Evolutionary conservation across 2,797 vertebrate species (phyloP).

Genomic region (Mormyrops boulengeri): DNA sequence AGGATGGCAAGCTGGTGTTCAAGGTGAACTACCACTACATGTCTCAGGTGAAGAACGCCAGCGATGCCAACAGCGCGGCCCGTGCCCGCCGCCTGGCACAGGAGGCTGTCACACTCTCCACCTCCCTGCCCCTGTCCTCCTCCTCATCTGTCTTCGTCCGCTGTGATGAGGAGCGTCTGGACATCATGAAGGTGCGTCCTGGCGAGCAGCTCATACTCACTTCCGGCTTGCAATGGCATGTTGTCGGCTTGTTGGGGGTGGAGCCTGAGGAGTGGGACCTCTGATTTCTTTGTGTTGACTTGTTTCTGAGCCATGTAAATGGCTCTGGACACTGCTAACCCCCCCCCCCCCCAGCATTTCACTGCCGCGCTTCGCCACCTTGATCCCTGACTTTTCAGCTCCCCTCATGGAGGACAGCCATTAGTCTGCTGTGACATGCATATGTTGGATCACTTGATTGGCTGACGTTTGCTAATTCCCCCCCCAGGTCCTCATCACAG

Average conservation of each 20-base stretch:
- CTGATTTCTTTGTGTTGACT: neutral
- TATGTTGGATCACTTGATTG: neutral
- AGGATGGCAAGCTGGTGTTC: slow-evolving; percentile 91
- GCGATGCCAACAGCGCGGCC: slow-evolving; percentile 90
- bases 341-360: neutral
- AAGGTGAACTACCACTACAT: slow-evolving; percentile 99
- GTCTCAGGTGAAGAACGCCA: slow-evolving; percentile 98
- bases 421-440: neutral
- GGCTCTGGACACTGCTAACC: neutral
- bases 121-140: slow-evolving; percentile 89
- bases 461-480: neutral
- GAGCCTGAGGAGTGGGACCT: neutral
- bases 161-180: slow-evolving; percentile 92
- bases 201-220: neutral
- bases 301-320: neutral
- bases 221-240: neutral
- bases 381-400: neutral
- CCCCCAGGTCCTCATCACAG: slow-evolving; percentile 89
- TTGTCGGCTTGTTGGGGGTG: neutral
- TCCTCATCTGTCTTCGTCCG: slow-evolving; percentile 96
- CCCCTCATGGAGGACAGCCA: neutral
- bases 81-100: slow-evolving; percentile 90
- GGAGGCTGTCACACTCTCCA: slow-evolving; percentile 95
- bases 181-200: slow-evolving; percentile 91
- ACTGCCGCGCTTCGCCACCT: neutral